Percentiles rank a stretch among this genome's conserved stretches.
phyloP scores from a whole-genome alignment of 2,113 vertebrate species.

The Boulengeromyrus knoepffleri region DNA sequence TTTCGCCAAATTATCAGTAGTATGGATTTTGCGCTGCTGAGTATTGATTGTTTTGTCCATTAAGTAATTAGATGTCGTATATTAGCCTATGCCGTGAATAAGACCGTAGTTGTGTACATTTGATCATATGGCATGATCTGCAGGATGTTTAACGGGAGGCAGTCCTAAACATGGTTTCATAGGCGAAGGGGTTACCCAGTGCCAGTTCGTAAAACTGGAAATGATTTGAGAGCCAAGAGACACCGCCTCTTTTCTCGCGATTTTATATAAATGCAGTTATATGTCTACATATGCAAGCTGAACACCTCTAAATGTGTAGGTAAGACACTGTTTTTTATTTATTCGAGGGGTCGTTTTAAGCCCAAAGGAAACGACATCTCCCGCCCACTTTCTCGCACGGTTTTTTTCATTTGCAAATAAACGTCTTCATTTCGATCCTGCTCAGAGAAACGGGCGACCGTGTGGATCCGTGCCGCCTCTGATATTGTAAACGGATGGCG shows the following conservation, averaged over 20 bases:
- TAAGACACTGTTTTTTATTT: background rate
- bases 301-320: background rate
- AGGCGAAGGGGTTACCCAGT: background rate
- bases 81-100: background rate
- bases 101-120: background rate
- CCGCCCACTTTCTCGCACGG: background rate
- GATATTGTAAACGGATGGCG: background rate
- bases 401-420: background rate
- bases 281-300: background rate
- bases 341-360: background rate
- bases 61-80: background rate
- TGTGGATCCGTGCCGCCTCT: background rate
- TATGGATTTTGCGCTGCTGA: background rate
- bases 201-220: background rate
- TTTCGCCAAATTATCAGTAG: background rate
- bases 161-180: background rate
- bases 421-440: background rate
- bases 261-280: background rate
- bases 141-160: background rate
- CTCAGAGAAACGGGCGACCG: background rate
- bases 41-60: slow-evolving; percentile 1
- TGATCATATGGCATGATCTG: background rate
- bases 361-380: background rate
- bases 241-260: background rate
- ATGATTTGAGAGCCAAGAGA: background rate